Evolutionary conservation across 2,797 vertebrate species (phyloP), one percentile per base, ranked within the genome.

Genomic region (Malurus splendens): DNA sequence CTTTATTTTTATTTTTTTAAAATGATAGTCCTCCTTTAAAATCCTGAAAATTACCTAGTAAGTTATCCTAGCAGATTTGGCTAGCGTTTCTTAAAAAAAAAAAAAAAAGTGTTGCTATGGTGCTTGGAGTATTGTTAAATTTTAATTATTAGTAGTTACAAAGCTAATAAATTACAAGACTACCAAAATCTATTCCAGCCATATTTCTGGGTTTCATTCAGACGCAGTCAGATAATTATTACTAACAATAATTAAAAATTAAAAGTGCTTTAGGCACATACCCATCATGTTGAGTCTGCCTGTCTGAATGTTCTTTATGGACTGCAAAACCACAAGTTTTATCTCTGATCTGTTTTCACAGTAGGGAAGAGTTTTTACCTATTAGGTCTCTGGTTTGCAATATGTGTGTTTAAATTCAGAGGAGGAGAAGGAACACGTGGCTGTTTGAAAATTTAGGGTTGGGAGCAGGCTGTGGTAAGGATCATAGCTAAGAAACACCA

Each of bases 191-290:
- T 80, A 93, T 92, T 96, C 90, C 93, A 96, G 57, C 90, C 86
- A 85, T 90, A 82, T 96, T 92, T 89, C 95, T 90, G 92, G 67
- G 82, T 95, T 94, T 95, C 96, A 90, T 86, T 95, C 94, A 93
- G 95, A 96, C 82, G 2, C 95, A 96, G 96, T 94, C 93, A 94
- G 96, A 96, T 97, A 97, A 97, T 97, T 97, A 97, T 95, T 96
- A 97, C 95, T 96, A 96, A 96, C 94, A 97, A 97, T 97, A 97
- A 97, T 97, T 97, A 97, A 97, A 97, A 96, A 96, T 94, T 95
- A 92, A 92, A 97, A 97, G 94, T 90, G 97, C 97, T 97, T 90
- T 97, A 97, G 97, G 97, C 96, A 96, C 89, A 95, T 92, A 93
- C 95, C 96, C 94, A 95, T 96, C 95, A 33, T 83, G 94, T 92